These are phyloP conservation scores for Tetranychus truncatus DNA, from an alignment of 2,888 invertebrate genomes.

Conservation along the genomic window DNA sequence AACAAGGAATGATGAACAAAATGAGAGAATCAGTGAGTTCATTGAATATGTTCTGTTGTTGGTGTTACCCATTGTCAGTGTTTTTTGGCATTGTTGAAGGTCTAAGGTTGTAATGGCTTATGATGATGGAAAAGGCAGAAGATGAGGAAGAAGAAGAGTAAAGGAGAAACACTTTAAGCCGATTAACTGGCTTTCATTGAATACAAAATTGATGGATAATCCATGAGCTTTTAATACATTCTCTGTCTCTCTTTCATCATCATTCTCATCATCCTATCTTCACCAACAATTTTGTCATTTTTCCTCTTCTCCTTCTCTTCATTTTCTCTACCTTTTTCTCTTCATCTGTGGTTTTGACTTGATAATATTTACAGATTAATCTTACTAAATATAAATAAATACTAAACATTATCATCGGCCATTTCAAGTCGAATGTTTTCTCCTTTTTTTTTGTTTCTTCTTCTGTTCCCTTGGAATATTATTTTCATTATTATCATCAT, in stretches of 20 bases:
- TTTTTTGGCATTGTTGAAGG: not conserved
- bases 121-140: not conserved
- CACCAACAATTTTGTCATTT: not conserved
- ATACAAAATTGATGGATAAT: conserved; percentile 1
- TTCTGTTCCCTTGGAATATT: not conserved
- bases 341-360: not conserved
- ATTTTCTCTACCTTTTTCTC: not conserved
- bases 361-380: conserved; percentile 2
- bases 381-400: not conserved
- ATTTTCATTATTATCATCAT: not conserved
- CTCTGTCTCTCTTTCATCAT: conserved; percentile 6
- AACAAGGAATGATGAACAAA: not conserved
- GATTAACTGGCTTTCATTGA: not conserved
- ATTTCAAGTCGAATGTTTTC: not conserved
- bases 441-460: not conserved
- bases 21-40: not conserved
- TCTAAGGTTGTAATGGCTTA: not conserved
- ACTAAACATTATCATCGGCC: not conserved
- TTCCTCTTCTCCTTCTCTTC: not conserved
- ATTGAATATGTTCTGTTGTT: not conserved
- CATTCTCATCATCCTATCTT: not conserved
- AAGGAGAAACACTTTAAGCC: not conserved
- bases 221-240: not conserved
- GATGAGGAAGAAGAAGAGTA: not conserved
- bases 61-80: not conserved